Evolutionary conservation across 2,797 vertebrate genomes (phyloP).

Genomic region (Microctenopoma lineatum): DNA sequence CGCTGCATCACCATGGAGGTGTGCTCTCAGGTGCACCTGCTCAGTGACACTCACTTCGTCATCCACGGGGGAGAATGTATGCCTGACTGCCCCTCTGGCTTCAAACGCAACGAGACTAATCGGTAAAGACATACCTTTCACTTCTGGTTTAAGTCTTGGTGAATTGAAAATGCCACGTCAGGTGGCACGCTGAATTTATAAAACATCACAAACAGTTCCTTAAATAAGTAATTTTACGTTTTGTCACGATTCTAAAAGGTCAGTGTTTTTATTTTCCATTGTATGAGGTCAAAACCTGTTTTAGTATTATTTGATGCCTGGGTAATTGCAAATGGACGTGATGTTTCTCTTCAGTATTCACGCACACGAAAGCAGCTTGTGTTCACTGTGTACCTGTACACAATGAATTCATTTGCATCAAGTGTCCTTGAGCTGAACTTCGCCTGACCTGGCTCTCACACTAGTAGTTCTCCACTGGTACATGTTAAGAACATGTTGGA

Average conservation of each 20-base stretch:
- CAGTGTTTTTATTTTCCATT: constrained; percentile 13
- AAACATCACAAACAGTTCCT: not conserved
- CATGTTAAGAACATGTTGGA: constrained; percentile 37
- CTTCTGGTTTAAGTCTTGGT: constrained; percentile 24
- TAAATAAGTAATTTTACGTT: not conserved
- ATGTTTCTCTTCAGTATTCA: constrained; percentile 30
- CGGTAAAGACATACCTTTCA: constrained; percentile 81
- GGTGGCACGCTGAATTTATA: constrained; percentile 20
- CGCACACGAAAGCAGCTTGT: constrained; percentile 30
- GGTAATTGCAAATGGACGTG: constrained; percentile 6
- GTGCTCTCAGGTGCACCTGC: constrained; percentile 88
- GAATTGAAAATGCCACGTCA: constrained; percentile 8
- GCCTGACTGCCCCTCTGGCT: constrained; percentile 93
- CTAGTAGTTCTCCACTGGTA: constrained; percentile 17
- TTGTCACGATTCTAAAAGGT: not conserved
- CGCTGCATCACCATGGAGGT: constrained; percentile 93
- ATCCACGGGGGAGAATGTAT: constrained; percentile 95
- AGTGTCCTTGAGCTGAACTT: constrained; percentile 60
- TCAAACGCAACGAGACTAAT: constrained; percentile 90
- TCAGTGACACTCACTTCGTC: constrained; percentile 87
- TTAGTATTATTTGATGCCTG: constrained; percentile 9
- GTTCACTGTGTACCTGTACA: constrained; percentile 27
- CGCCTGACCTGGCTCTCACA: constrained; percentile 31
- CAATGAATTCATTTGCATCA: constrained; percentile 52
- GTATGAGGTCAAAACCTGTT: not conserved